Evolutionary conservation across 2,113 vertebrate genomes (phyloP).

Genomic region (Caracal caracal): DNA sequence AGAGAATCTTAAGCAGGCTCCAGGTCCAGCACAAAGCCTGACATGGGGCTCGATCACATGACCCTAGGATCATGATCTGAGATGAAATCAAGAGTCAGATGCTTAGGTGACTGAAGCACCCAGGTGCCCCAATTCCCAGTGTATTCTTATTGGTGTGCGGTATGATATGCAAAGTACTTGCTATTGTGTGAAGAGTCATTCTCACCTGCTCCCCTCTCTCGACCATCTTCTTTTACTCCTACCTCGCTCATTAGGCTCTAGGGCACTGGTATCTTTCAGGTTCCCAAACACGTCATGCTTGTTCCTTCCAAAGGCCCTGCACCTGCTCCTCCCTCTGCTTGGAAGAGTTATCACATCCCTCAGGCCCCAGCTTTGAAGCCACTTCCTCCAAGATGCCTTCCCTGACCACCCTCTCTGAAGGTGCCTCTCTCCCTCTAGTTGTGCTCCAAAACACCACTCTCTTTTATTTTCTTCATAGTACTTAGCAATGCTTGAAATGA

Average conservation of each 20-base stretch:
- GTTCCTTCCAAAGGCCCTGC: not conserved
- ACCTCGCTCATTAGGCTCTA: not conserved
- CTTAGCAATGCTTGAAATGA: not conserved
- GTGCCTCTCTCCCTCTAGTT: not conserved
- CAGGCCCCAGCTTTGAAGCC: not conserved
- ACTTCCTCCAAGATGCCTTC: not conserved
- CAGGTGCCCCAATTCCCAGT: too few species aligned
- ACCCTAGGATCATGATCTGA: too few species aligned
- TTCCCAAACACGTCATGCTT: not conserved
- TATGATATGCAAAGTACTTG: not conserved
- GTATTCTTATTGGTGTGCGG: not conserved
- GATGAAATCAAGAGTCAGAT: too few species aligned
- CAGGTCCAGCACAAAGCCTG: too few species aligned
- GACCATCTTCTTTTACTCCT: not conserved
- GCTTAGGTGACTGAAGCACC: too few species aligned
- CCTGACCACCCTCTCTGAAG: not conserved
- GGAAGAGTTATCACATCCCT: not conserved
- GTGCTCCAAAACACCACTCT: not conserved
- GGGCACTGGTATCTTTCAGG: not conserved
- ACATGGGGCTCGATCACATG: too few species aligned
- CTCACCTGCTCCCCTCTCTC: not conserved
- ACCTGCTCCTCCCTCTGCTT: not conserved
- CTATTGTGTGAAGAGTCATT: not conserved
- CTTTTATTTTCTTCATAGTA: not conserved
- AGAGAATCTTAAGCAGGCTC: too few species aligned